Evolutionary conservation across 1,140 invertebrate genomes (phyloP), one percentile per base, ranked within the genome.

Genomic region (Macrotrachela quadricornifera): DNA sequence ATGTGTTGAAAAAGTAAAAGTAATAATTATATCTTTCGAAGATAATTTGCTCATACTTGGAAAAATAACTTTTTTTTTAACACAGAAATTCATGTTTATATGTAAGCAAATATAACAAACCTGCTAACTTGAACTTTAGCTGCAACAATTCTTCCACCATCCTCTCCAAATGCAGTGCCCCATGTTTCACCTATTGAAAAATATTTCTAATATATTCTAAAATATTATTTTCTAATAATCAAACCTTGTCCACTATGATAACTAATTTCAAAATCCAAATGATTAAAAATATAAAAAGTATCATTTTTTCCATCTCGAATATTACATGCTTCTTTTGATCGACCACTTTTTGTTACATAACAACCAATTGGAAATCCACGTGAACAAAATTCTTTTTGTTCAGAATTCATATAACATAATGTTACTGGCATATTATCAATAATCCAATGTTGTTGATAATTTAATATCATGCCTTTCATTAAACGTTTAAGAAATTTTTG

Each of bases 311-410:
- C 21, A 30, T 30, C 44, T 44, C 51, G 42, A 53, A 53, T 40
- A 53, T 54, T 54, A 63, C 78, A 81, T 14, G 75, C 73, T 59
- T 79, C 78, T 63, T 77, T 77, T 42, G 68, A 69, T 37, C 67
- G 67, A 42, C 72, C 71, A 10, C 73, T 59, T 58, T 77, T 73
- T 55, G 75, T 71, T 40, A 78, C 74, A 68, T 82, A 85, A 67
- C 92, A 97, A n/a, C 92, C 92, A 80, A 96, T 90, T 0, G 88
- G 90, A 66, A 96, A 96, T 37, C 91, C 88, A 53, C 82, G 86
- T 45, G 80, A 84, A 66, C 91, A 96, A 71, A 84, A 75, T 81
- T 60, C 80, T 76, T 64, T 77, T 74, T 81, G 77, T 61, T 77
- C 75, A 55, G 74, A 77, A 30, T 30, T 30, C 21, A 30, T 30